Base-by-base conservation (phyloP, 2,113 vertebrate species). In the Argyrosomus japonicus region DNA sequence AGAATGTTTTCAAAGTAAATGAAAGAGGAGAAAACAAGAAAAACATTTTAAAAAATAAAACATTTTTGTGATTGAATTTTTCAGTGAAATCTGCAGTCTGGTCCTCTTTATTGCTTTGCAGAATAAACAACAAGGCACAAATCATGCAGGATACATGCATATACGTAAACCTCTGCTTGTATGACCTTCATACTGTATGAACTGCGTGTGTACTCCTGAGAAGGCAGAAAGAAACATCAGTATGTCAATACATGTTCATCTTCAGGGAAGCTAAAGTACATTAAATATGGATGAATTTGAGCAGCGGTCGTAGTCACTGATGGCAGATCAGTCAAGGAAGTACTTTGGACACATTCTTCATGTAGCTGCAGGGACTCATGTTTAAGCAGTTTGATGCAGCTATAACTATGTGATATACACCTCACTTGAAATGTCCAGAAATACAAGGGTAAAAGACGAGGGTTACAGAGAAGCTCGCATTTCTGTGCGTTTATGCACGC, bases 231-330 rank as follows among this genome's bases (percentile, higher is more conserved):
- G 64, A 70, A 54, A 27, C 12, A 56, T 17, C 23, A 13, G 7
- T 36, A 25, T 25, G 40, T 29, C 18, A 18, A 19, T 21, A 14
- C 21, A 40, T 51, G 56, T 40, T 68, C n/a, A 62, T 68, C 50
- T 14, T 72, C 43, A 48, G 21, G 25, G n/a, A 8, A 32, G 57
- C 68, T 68, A 32, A 69, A 61, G 36, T 45, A 54, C 17, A 60
- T 69, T 54, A 17, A 47, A 64, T 18, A 76, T 58, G 36, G 15
- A 84, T 78, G 17, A 3, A 2, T n/a, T 67, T 13, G 45, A 12
- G 43, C 58, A 76, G 27, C 77, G 56, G 36, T 54, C 77, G 15
- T 48, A 68, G 23, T 45, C 64, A 43, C 60, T 53, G 72, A 23
- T 53, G 32, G 4, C 45, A 61, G 43, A 18, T 79, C 25, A 69